Conservation (phyloP, 2,888 invertebrate genomes). For the Drosophila melanosoma region DNA sequence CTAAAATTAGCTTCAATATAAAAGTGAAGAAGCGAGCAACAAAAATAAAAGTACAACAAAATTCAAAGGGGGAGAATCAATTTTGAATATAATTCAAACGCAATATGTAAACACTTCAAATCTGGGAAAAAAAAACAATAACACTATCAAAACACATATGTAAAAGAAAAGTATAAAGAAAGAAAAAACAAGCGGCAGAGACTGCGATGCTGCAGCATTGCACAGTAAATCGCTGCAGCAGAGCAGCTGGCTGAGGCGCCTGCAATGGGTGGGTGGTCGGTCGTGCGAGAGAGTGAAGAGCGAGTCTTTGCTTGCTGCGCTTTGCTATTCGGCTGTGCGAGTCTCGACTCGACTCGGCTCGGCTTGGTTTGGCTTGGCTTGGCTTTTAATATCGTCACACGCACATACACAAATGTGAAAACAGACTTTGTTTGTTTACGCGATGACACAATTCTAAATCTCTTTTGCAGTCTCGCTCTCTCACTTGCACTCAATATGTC, state of each 20-base stretch:
- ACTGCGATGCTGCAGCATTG: slow-evolving; percentile 20
- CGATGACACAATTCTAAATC: slow-evolving; percentile 75
- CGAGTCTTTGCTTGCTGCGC: slow-evolving; percentile 20
- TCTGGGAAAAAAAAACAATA: slow-evolving; percentile 16
- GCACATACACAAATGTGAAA: slow-evolving; percentile 34
- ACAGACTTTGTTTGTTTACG: slow-evolving; percentile 68
- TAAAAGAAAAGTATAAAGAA: slow-evolving; percentile 40
- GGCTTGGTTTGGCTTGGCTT: slow-evolving; percentile 33
- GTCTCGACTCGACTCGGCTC: slow-evolving; percentile 21
- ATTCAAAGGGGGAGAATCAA: slow-evolving; percentile 54
- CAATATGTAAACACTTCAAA: slow-evolving; percentile 77
- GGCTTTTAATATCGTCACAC: slow-evolving; percentile 55
- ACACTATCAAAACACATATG: slow-evolving; percentile 40
- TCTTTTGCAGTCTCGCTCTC: slow-evolving; percentile 32
- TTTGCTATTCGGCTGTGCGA: slow-evolving; percentile 26
- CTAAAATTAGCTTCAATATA: slow-evolving; percentile 75
- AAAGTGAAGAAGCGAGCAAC: slow-evolving; percentile 54
- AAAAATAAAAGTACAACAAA: slow-evolving; percentile 39
- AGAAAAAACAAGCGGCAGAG: slow-evolving; percentile 25
- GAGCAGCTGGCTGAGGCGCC: slow-evolving; percentile 43
- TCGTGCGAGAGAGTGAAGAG: neutral
- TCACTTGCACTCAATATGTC: slow-evolving; percentile 5
- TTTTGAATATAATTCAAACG: slow-evolving; percentile 72
- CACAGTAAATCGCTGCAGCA: slow-evolving; percentile 17
- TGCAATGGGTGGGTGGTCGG: slow-evolving; percentile 37